These are phyloP conservation scores for Thalassoma bifasciatum DNA, from an alignment of 2,113 vertebrate genomes.

Conservation along the genomic window DNA sequence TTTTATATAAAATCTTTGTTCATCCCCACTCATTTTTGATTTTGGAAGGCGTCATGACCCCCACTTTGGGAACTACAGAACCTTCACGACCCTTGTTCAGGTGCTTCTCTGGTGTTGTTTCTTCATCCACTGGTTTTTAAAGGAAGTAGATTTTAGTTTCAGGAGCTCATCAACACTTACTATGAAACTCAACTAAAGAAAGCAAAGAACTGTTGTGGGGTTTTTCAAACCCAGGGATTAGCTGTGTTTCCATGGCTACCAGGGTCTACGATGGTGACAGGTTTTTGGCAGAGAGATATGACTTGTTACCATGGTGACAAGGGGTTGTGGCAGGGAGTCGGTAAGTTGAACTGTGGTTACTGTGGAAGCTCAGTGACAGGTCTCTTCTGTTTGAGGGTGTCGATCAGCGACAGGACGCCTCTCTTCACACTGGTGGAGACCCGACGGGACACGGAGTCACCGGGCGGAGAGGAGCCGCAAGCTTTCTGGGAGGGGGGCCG, in stretches of 20 bases:
- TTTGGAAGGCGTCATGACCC: no score
- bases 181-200: slow-evolving; percentile 44
- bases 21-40: no score
- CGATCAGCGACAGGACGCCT: slow-evolving; percentile 96
- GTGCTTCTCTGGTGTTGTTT: slow-evolving; percentile 18
- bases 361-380: slow-evolving; percentile 91
- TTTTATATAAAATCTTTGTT: no score
- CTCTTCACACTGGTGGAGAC: slow-evolving; percentile 96
- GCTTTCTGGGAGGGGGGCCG: slow-evolving; percentile 93
- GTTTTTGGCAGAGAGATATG: slow-evolving; percentile 51
- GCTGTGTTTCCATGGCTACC: slow-evolving; percentile 56
- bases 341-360: slow-evolving; percentile 63
- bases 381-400: slow-evolving; percentile 99
- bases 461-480: slow-evolving; percentile 87
- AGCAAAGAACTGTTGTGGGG: slow-evolving; percentile 4
- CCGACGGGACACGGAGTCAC: slow-evolving; percentile 94
- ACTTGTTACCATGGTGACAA: slow-evolving; percentile 66
- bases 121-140: slow-evolving; percentile 15
- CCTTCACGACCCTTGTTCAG: slow-evolving; percentile 3
- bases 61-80: no score
- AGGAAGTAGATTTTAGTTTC: slow-evolving; percentile 28
- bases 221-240: slow-evolving; percentile 35
- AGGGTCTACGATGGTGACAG: slow-evolving; percentile 40
- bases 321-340: slow-evolving; percentile 58
- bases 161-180: slow-evolving; percentile 31